These are phyloP conservation scores for Aethes cnicana DNA, from an alignment of 2,888 invertebrate species.

Conservation along the genomic window DNA sequence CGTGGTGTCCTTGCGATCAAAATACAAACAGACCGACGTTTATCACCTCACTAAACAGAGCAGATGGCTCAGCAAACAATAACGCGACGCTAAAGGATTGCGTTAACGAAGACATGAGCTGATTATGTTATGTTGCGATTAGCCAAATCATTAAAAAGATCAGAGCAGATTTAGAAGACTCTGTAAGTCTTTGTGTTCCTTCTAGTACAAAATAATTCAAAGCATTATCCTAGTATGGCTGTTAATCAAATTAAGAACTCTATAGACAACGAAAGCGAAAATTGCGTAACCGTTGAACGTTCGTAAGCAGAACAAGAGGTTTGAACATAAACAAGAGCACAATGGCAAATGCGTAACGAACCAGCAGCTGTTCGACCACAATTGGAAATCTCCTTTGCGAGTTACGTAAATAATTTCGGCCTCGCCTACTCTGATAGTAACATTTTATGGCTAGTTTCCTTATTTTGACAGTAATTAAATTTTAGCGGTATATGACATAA, in stretches of 20 bases:
- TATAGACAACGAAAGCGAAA: background rate
- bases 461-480: constrained; percentile 29
- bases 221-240: too few species aligned
- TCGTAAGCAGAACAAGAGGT: constrained; percentile 45
- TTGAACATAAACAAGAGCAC: constrained; percentile 62
- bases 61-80: constrained; percentile 23
- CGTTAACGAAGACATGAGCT: constrained; percentile 8
- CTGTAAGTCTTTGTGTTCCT: too few species aligned
- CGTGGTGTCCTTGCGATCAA: constrained; percentile 56
- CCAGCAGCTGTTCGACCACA: constrained; percentile 70
- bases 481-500: background rate
- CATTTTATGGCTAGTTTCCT: constrained; percentile 35
- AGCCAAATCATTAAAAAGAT: background rate
- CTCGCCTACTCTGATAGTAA: constrained; percentile 32
- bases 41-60: constrained; percentile 26
- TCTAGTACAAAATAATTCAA: too few species aligned
- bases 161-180: background rate
- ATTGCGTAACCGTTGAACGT: constrained; percentile 33
- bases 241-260: too few species aligned
- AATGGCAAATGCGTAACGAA: constrained; percentile 64
- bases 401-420: constrained; percentile 65
- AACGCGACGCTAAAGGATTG: constrained; percentile 11
- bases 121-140: constrained; percentile 4
- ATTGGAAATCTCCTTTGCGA: constrained; percentile 64
- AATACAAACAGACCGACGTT: constrained; percentile 38